These are phyloP conservation scores for Euplexia lucipara DNA, from an alignment of 2,888 invertebrate species.

Conservation along the genomic window DNA sequence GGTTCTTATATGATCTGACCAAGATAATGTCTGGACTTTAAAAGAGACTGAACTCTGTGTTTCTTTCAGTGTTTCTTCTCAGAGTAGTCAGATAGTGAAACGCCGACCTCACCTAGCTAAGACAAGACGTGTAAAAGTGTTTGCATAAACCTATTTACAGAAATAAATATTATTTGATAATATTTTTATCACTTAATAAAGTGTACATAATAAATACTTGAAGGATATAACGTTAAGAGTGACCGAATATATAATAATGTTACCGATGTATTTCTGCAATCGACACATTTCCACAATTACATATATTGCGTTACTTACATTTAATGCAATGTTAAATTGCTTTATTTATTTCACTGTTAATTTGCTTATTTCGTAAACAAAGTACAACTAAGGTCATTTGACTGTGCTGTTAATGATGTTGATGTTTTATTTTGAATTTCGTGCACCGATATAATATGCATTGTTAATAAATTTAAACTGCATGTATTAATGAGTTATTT, in stretches of 20 bases:
- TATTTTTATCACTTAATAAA: too few relatives aligned
- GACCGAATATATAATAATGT: background rate
- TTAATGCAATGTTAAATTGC: slow-evolving; percentile 20
- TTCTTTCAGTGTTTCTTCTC: too few relatives aligned
- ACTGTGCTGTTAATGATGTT: slow-evolving; percentile 7
- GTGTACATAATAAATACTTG: too few relatives aligned
- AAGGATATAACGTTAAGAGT: background rate
- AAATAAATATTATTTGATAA: too few relatives aligned
- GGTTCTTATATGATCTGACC: too few relatives aligned
- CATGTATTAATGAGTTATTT: background rate
- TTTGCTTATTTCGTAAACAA: slow-evolving; percentile 14
- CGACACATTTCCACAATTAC: background rate
- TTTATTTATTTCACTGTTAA: slow-evolving; percentile 9
- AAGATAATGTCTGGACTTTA: too few relatives aligned
- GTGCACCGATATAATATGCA: background rate
- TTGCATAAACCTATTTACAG: too few relatives aligned
- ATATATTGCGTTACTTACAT: slow-evolving; percentile 1
- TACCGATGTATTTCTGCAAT: background rate
- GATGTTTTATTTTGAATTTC: slow-evolving; percentile 2
- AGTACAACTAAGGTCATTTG: slow-evolving; percentile 15
- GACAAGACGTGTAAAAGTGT: too few relatives aligned
- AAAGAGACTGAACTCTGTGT: too few relatives aligned
- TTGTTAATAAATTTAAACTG: background rate
- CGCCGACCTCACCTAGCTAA: too few relatives aligned
- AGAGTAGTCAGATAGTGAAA: too few relatives aligned